Conservation (phyloP, 2,888 invertebrate species). For the Tigriopus californicus region DNA sequence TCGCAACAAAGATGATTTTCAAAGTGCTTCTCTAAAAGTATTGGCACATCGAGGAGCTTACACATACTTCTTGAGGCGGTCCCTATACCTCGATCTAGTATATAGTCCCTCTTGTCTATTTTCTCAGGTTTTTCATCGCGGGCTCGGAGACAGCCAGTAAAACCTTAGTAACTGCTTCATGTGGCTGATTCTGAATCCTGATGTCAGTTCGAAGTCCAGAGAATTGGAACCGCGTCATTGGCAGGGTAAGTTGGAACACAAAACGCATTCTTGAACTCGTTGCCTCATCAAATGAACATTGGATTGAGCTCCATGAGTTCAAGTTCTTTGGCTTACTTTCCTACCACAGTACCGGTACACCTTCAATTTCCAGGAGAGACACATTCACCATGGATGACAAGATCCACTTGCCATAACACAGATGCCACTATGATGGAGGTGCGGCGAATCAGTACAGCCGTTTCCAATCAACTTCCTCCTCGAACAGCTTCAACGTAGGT, state of each 20-base stretch:
- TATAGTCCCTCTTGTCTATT: too few species aligned
- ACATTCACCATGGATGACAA: not conserved
- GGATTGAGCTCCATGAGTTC: not conserved
- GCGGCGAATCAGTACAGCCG: not conserved
- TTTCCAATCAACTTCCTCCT: slow-evolving; percentile 2
- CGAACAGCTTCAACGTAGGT: not conserved
- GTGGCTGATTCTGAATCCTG: not conserved
- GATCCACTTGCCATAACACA: not conserved
- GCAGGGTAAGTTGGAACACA: not conserved
- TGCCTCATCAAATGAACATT: not conserved
- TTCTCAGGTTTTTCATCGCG: slow-evolving; percentile 6
- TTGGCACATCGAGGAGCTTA: too few species aligned
- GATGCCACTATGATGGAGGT: slow-evolving; percentile 12
- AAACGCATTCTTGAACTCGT: not conserved
- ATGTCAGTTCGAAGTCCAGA: not conserved
- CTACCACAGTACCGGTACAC: too few species aligned
- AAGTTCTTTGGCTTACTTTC: not conserved
- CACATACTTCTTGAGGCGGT: too few species aligned
- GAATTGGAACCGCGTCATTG: not conserved
- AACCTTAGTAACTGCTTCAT: not conserved
- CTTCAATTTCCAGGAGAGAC: not conserved
- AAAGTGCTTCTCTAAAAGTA: too few species aligned
- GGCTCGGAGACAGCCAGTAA: slow-evolving; percentile 5
- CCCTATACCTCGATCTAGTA: too few species aligned
- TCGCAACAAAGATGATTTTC: too few species aligned